Evolutionary conservation across 2,888 invertebrate genomes (phyloP), one percentile per base, ranked within the genome.

Genomic region (Leptinotarsa peninsularis): DNA sequence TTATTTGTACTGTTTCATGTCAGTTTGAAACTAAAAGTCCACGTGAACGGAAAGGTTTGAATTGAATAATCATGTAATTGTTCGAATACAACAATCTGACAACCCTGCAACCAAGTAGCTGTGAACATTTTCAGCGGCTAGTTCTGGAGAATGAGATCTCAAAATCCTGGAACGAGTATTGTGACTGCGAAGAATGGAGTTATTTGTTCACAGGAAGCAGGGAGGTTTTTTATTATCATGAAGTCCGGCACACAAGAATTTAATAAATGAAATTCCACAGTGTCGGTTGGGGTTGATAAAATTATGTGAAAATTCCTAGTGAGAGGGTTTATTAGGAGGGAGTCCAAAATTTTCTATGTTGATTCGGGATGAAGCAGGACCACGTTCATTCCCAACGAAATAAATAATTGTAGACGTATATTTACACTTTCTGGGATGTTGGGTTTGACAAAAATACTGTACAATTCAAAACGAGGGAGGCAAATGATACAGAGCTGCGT

Each of bases 181-280:
- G 58, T 58, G 58, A 58, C 58, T 58, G 18, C 58, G 21, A 14
- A 58, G 21, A 58, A 58, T 18, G 58, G 18, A 58, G 58, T 58
- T 58, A 58, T 58, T 58, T 58, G 58, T 23, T 58, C 18, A 21
- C 2, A 15, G 23, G 23, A 58, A 58, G 58, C 18, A 7, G 21
- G 23, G 4, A 27, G 15, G 15, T 58, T 58, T 21, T 23, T 23
- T 58, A 58, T 58, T 58, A 23, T 58, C 14, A 23, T 58, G 58
- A 58, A 58, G 58, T 58, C 58, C 58, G 58, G 14, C 14, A 15
- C 58, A 21, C 58, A 23, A 23, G 63, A 33, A 63, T 33, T 43
- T 33, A 43, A 17, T 23, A 60, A 60, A 21, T 60, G 4, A 60
- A 27, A 60, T 60, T 60, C 21, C 60, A 27, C 60, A 4, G 23